Percentiles rank a stretch among this genome's conserved stretches.
These are phyloP conservation scores for Aegotheles bennettii DNA, from an alignment of 2,113 vertebrate species.

Conservation along the genomic window DNA sequence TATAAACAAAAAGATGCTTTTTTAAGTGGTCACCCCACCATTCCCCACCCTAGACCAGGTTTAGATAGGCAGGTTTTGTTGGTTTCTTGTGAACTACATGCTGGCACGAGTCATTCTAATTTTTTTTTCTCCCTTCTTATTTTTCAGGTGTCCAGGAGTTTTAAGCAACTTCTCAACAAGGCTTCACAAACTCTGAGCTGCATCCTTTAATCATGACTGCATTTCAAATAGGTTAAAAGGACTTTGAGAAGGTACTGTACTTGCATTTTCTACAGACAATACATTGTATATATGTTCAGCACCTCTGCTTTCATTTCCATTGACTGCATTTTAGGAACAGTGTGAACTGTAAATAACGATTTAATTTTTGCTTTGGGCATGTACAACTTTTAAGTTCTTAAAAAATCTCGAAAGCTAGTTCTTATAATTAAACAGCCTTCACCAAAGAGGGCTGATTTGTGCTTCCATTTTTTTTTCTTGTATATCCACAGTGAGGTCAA, in stretches of 20 bases:
- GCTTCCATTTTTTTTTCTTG: neutral
- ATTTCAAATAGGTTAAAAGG: constrained; percentile 75
- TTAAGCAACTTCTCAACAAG: constrained; percentile 34
- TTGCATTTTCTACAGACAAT: neutral
- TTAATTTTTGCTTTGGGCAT: neutral
- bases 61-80: neutral
- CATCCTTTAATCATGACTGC: constrained; percentile 73
- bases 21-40: neutral
- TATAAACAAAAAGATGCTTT: neutral
- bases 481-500: neutral
- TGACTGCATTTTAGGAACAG: neutral
- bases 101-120: neutral
- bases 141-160: constrained; percentile 68
- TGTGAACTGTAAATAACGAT: neutral
- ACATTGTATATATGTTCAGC: neutral
- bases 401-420: neutral
- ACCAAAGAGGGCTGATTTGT: neutral
- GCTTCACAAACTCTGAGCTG: constrained; percentile 48
- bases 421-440: neutral
- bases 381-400: neutral
- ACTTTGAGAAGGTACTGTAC: constrained; percentile 71
- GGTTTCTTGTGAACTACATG: neutral
- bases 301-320: neutral
- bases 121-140: constrained; percentile 44
- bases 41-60: neutral